Evolutionary conservation across 2,888 invertebrate species (phyloP), one percentile per base, ranked within the genome.

Genomic region (Tipula confusa): DNA sequence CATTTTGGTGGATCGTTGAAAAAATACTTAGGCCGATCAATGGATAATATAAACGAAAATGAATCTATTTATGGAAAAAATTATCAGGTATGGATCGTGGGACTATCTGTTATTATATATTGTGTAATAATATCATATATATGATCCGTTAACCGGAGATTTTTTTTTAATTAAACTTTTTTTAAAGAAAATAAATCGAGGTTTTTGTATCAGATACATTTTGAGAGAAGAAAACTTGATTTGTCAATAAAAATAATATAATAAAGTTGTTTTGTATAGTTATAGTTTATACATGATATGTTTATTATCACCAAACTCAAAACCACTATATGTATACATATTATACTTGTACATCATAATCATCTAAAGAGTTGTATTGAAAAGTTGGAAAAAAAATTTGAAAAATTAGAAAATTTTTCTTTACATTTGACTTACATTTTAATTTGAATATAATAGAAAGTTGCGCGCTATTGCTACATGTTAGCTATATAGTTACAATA

Each of bases 31-130:
- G 29, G 84, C 64, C 79, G 84, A 24, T 84, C 84, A 31, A 84
- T 84, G 84, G 84, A 84, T 82, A 84, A 84, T 84, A 80, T 84
- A 64, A 38, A 83, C n/a, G 83, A 84, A 31, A 83, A 81, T 15
- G 84, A 84, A 38, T 13, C 80, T 29, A 83, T 38, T 81, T 84
- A 82, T 82, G 84, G 84, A 29, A 83, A 83, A 84, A 83, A 83
- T 7, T 84, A 83, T 84, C 84, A 84, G 84, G 84, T 84, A 64
- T 24, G 64, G n/a, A n/a, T n/a, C 36, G 11, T 36, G 2, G 36
- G 9, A 36, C 11, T 33, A 33, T 33, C 33, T n/a, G 36, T 36
- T 36, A 1, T 36, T 36, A 36, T 36, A 5, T 6, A 15, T 4
- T n/a, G n/a, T n/a, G n/a, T n/a, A n/a, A n/a, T n/a, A n/a, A 43